A percentile compares a stretch with the other conserved stretches of the same genome.
These are phyloP conservation scores for Chamaetylas fuelleborni DNA, from an alignment of 2,113 vertebrate genomes.

Conservation along the genomic window DNA sequence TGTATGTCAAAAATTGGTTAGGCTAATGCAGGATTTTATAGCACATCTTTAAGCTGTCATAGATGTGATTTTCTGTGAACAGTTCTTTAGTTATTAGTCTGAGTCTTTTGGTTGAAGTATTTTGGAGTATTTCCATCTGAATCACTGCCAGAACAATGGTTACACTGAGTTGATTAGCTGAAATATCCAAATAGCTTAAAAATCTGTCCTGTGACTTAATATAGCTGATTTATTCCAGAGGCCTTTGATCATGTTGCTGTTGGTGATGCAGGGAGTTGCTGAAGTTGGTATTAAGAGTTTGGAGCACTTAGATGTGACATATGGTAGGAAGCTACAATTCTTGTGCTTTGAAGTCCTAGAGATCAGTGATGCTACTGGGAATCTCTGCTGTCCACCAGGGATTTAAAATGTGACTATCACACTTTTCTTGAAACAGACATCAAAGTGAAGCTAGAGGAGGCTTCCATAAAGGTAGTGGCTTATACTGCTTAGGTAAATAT, in stretches of 20 bases:
- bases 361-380: not conserved
- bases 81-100: not conserved
- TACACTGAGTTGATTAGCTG: not conserved
- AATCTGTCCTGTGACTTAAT: not conserved
- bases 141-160: not conserved
- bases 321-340: not conserved
- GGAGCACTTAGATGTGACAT: not conserved
- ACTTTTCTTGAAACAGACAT: not conserved
- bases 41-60: not conserved
- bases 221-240: not conserved
- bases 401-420: accelerated
- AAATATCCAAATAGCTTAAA: not conserved
- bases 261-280: not conserved
- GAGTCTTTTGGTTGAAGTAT: not conserved
- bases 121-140: not conserved
- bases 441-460: not conserved
- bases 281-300: not conserved
- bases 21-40: not conserved
- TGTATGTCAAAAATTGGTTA: not conserved
- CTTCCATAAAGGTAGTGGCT: not conserved
- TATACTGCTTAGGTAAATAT: not conserved
- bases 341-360: not conserved
- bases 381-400: not conserved
- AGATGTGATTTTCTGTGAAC: not conserved
- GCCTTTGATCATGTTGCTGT: not conserved